These are phyloP conservation scores for Cyclophora albipunctata DNA, from an alignment of 2,888 invertebrate genomes.

Conservation along the genomic window DNA sequence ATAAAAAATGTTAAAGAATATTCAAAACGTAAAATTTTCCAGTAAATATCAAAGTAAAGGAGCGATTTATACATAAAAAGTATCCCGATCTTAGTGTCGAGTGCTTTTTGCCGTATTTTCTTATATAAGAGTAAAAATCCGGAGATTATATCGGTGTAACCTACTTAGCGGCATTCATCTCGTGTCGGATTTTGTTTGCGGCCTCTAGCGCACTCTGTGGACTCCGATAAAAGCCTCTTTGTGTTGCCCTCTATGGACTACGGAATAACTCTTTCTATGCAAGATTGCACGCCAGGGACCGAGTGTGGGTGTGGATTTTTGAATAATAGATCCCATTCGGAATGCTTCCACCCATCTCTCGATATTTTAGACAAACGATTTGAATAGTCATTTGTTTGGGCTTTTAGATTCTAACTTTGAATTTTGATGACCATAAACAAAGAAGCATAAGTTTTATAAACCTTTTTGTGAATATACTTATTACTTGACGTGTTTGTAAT, in stretches of 20 bases:
- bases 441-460: too few relatives aligned
- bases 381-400: too few relatives aligned
- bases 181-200: constrained; percentile 50
- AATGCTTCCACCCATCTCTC: too few relatives aligned
- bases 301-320: constrained; percentile 7
- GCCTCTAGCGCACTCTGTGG: constrained; percentile 34
- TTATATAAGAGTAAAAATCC: constrained; percentile 21
- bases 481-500: too few relatives aligned
- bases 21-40: too few relatives aligned
- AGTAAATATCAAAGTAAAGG: constrained; percentile 4
- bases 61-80: not conserved
- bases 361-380: too few relatives aligned
- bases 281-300: constrained; percentile 37
- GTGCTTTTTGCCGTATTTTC: constrained; percentile 8
- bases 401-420: too few relatives aligned
- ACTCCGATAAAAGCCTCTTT: constrained; percentile 62
- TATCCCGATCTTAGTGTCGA: constrained; percentile 1
- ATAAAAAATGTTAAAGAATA: too few relatives aligned
- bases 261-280: constrained; percentile 51
- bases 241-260: constrained; percentile 38
- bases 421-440: too few relatives aligned
- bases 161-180: constrained; percentile 48
- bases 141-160: constrained; percentile 39
- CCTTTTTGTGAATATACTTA: too few relatives aligned
- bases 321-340: constrained; percentile 15